Evolutionary conservation across 2,888 invertebrate species (phyloP), one percentile per base, ranked within the genome.

Genomic region (Oscheius myriophilus): DNA sequence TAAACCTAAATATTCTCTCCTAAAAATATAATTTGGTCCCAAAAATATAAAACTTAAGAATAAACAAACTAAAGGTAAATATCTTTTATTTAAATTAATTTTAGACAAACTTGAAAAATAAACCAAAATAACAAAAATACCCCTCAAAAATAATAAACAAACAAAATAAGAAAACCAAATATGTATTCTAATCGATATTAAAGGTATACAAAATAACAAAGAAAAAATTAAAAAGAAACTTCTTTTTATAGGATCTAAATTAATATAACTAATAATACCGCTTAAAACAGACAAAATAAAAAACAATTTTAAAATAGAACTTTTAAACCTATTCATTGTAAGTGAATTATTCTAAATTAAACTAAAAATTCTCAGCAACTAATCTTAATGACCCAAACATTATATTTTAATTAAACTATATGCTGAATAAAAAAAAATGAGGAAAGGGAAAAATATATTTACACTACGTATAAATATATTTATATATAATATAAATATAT

Each of bases 81-180:
- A 62, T 42, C 72, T 71, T 53, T 76, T 75, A n/a, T 67, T 66
- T 21, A 71, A 64, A 71, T 70, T 73, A 74, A 75, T 72, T 59
- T 77, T 77, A 45, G 78, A 79, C 18, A 80, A 57, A 25, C 78
- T 79, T 58, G 78, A 75, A 75, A 78, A 79, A 75, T 79, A 78
- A 67, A 78, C 78, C 49, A 78, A 68, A 78, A 79, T 79, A 43
- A 79, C 76, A 78, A 79, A 79, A 69, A 79, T 74, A 52, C 79
- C 79, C 21, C 78, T 79, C 67, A 79, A 73, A 76, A 79, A 80
- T 58, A 79, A 69, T 55, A 79, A 54, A 80, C 78, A 80, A 70
- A 80, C 65, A 78, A 80, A 80, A 73, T 78, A 79, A 70, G 78
- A 77, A 73, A 71, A 78, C 52, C 79, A 79, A 76, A 73, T 69